A percentile compares a stretch with the other conserved stretches of the same genome.
Evolutionary conservation across 2,797 vertebrate genomes (phyloP).

Genomic region (Hirundo rustica): DNA sequence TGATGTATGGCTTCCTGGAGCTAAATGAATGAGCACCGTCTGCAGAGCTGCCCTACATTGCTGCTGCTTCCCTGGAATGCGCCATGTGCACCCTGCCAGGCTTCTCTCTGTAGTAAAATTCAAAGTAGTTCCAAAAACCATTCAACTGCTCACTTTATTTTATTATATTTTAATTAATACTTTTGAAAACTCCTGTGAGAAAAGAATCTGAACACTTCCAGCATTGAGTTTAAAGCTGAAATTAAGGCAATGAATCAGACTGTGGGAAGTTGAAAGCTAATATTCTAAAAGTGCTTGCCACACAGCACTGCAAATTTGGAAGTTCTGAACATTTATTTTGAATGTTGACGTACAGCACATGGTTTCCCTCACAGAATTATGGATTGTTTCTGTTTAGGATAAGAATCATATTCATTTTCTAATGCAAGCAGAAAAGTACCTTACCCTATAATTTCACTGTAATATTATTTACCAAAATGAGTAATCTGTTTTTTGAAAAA

Average conservation of each 20-base stretch:
- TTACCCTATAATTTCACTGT: background rate
- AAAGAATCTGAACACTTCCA: background rate
- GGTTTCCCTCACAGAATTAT: fast-evolving
- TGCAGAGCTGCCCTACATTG: background rate
- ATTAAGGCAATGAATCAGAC: slow-evolving; percentile 35
- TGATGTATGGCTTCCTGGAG: background rate
- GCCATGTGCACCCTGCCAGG: background rate
- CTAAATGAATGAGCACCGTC: background rate
- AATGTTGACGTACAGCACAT: background rate
- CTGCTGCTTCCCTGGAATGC: background rate
- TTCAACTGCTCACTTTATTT: background rate
- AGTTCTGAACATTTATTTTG: background rate
- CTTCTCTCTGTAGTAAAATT: background rate
- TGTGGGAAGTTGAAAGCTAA: background rate
- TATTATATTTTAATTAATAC: slow-evolving; percentile 59
- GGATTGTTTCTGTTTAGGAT: background rate
- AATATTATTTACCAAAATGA: background rate
- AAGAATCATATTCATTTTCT: background rate
- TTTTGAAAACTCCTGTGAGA: slow-evolving; percentile 25
- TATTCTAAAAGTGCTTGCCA: background rate
- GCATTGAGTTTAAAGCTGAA: background rate
- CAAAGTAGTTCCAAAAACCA: slow-evolving; percentile 1
- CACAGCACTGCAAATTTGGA: background rate
- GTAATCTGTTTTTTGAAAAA: background rate
- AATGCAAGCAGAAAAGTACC: background rate